Base-by-base conservation (phyloP, 2,113 vertebrate species). In the Chlamydotis undulata region DNA sequence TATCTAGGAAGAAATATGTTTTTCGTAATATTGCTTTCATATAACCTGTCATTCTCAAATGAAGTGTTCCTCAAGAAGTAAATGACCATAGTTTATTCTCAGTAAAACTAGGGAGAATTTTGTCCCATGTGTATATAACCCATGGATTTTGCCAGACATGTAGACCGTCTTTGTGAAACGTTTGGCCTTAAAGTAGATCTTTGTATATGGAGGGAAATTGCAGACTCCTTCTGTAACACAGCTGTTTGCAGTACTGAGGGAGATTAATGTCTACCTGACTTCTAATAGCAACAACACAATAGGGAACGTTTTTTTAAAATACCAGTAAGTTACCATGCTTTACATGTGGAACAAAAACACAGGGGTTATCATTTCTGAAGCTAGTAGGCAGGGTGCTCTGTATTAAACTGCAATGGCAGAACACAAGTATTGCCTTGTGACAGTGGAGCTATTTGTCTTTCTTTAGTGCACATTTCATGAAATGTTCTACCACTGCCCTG, bases 271-370 rank as follows among this genome's bases (percentile, higher is more conserved):
- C 37, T 50, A 0, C 35, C 19, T 50, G 18, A 52, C 26, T 78
- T 16, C 56, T 47, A 23, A 35, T 22, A 77, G 50, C 59, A 68
- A 43, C 21, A 69, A 53, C 25, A 75, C 43, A 87, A 63, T 45
- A 57, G 25, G 25, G 39, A 87, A 69, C 0, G 0, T 45, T 18
- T 64, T 56, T 74, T 24, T 24, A 1, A 39, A 82, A 75, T 50
- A 31, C 37, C 37, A 2, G 0, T 64, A 49, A 41, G 19, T 71
- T 91, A 37, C 25, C 0, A 0, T 22, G 21, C 6, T 91, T 68
- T 87, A 49, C 19, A 9, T 31, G 18, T 49, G 90, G 53, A 65
- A 71, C 37, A 60, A 49, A 87, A 91, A 50, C 55, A 49, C 28
- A 25, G 53, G 47, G 13, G 5, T 18, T 74, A 5, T 84, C 3